A percentile compares a stretch with the other conserved stretches of the same genome.
Evolutionary conservation across 1,140 invertebrate species (phyloP).

Genomic region (Cheumatopsyche charites): DNA sequence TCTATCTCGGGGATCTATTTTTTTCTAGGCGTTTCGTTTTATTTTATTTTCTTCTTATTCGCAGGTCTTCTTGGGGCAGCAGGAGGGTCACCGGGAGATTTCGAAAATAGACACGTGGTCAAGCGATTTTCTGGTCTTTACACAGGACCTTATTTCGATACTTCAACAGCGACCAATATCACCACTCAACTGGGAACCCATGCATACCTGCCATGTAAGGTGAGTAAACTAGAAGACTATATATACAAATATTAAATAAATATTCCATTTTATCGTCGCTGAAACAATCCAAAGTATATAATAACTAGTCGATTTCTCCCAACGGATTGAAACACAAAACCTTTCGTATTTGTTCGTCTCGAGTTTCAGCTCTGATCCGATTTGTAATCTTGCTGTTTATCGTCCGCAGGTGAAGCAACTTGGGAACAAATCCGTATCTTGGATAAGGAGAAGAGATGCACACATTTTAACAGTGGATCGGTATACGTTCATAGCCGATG

Average conservation of each 20-base stretch:
- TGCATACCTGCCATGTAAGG: slow-evolving; percentile 85
- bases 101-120: slow-evolving; percentile 37
- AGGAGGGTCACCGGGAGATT: slow-evolving; percentile 20
- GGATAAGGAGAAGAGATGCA: slow-evolving; percentile 85
- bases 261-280: too few species aligned
- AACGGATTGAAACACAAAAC: too few species aligned
- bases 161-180: slow-evolving; percentile 74
- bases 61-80: slow-evolving; percentile 37
- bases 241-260: background rate
- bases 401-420: slow-evolving; percentile 71
- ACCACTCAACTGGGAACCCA: slow-evolving; percentile 85
- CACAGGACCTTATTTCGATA: slow-evolving; percentile 73
- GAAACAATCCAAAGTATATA: too few species aligned
- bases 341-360: too few species aligned
- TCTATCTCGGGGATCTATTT: slow-evolving; percentile 11
- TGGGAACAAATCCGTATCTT: slow-evolving; percentile 90
- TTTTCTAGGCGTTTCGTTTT: too few species aligned
- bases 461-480: slow-evolving; percentile 91
- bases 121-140: slow-evolving; percentile 43
- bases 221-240: slow-evolving; percentile 59
- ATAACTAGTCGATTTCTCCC: too few species aligned
- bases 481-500: slow-evolving; percentile 89
- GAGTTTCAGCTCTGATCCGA: too few species aligned
- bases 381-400: slow-evolving; percentile 1
- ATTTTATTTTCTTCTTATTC: slow-evolving; percentile 1